A percentile compares a stretch with the other conserved stretches of the same genome.
These are phyloP conservation scores for Drosophila anomalata DNA, from an alignment of 2,888 invertebrate species.

Conservation along the genomic window DNA sequence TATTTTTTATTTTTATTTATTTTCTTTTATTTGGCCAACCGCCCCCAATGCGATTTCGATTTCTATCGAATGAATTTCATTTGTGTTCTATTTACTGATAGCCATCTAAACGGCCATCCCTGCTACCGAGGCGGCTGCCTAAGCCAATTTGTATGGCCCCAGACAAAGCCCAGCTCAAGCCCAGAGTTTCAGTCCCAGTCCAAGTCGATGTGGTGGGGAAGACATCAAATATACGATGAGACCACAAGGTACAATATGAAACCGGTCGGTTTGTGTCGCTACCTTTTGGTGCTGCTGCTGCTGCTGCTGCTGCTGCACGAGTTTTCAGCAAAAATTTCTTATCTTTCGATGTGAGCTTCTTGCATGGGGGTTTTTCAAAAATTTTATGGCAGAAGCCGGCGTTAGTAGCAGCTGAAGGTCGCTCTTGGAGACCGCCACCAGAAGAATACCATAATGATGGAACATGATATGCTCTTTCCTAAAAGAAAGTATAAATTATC, in stretches of 20 bases:
- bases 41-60: slow-evolving; percentile 73
- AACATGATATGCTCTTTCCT: neutral
- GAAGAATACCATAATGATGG: neutral
- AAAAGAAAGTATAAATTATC: too few relatives aligned
- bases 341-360: slow-evolving; percentile 46
- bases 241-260: slow-evolving; percentile 27
- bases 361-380: slow-evolving; percentile 51
- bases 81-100: slow-evolving; percentile 82
- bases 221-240: slow-evolving; percentile 47
- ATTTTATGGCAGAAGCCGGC: slow-evolving; percentile 65
- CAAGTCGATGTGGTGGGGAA: slow-evolving; percentile 44
- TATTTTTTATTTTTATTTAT: slow-evolving; percentile 11
- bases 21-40: slow-evolving; percentile 40
- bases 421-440: neutral
- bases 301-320: slow-evolving; percentile 79
- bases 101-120: slow-evolving; percentile 76
- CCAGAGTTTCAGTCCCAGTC: neutral
- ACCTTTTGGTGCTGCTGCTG: slow-evolving; percentile 77
- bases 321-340: slow-evolving; percentile 79
- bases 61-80: slow-evolving; percentile 82
- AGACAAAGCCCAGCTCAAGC: neutral
- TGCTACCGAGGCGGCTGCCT: slow-evolving; percentile 63
- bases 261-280: slow-evolving; percentile 64
- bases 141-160: slow-evolving; percentile 70
- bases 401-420: slow-evolving; percentile 21